phyloP scores from a whole-genome alignment of 1,140 invertebrate genomes.

The Drosophila nigromelanica region DNA sequence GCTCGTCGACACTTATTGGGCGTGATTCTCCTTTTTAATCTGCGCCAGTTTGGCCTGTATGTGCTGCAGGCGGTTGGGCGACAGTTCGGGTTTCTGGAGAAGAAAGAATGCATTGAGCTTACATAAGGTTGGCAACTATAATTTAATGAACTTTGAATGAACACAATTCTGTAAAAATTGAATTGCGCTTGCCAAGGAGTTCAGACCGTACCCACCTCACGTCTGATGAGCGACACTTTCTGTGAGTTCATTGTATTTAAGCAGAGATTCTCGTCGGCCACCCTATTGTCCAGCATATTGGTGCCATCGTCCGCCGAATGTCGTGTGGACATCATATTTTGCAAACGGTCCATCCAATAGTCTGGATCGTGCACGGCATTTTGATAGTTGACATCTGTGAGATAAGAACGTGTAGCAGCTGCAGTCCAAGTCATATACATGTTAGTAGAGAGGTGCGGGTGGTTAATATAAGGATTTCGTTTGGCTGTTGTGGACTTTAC shows the following conservation, averaged over 20 bases:
- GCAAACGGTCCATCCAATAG: constrained; percentile 80
- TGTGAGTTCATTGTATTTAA: constrained; percentile 77
- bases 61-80: constrained; percentile 79
- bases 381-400: constrained; percentile 78
- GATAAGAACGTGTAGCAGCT: constrained; percentile 73
- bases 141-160: neutral
- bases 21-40: constrained; percentile 79
- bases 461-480: constrained; percentile 39
- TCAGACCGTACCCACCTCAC: constrained; percentile 57
- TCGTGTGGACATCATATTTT: constrained; percentile 58
- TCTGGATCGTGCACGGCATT: constrained; percentile 67
- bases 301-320: constrained; percentile 57
- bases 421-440: constrained; percentile 38
- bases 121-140: neutral
- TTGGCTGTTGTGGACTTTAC: constrained; percentile 7
- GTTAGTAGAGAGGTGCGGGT: constrained; percentile 34
- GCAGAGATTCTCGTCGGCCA: constrained; percentile 80
- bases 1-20: constrained; percentile 48
- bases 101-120: constrained; percentile 5
- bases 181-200: neutral
- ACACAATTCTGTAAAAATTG: neutral
- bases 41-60: constrained; percentile 81
- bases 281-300: constrained; percentile 78
- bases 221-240: constrained; percentile 73
- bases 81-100: constrained; percentile 75